Evolutionary conservation across 2,888 invertebrate species (phyloP).

Genomic region (Panzeria rudis): DNA sequence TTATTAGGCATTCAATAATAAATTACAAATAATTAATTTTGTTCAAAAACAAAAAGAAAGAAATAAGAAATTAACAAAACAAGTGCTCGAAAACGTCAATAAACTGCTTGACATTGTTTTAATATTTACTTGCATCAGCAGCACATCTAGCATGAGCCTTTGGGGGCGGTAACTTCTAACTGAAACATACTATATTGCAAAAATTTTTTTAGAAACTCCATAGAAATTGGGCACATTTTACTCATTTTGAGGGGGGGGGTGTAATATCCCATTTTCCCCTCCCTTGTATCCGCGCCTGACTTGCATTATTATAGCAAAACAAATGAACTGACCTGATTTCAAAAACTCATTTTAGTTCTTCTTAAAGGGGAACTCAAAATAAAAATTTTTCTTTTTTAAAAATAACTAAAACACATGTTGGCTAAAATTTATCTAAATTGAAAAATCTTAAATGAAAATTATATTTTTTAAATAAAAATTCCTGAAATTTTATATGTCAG

Average conservation of each 20-base stretch:
- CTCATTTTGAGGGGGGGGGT: no score
- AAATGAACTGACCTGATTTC: conserved; percentile 53
- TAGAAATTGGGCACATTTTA: no score
- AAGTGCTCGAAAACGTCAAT: conserved; percentile 1
- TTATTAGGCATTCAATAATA: conserved; percentile 45
- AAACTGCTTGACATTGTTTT: conserved; percentile 9
- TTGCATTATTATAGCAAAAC: background rate
- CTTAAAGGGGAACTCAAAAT: conserved; percentile 5
- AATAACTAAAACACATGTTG: conserved; percentile 20
- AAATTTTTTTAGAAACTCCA: no score
- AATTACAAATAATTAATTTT: conserved; percentile 60
- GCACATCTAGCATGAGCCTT: no score
- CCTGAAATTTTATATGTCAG: conserved; percentile 15
- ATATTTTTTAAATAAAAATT: conserved; percentile 34
- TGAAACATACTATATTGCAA: no score
- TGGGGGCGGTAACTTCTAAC: no score
- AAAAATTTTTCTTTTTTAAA: background rate
- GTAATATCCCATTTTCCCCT: no score
- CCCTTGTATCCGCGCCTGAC: no score
- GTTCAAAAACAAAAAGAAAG: background rate
- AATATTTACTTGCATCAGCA: background rate
- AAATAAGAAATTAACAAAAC: conserved; percentile 9
- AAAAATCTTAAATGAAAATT: conserved; percentile 30
- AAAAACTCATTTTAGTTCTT: conserved; percentile 36
- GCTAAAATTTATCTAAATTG: conserved; percentile 18